Conservation (phyloP, 2,797 vertebrate species). For the Cuniculus paca region DNA sequence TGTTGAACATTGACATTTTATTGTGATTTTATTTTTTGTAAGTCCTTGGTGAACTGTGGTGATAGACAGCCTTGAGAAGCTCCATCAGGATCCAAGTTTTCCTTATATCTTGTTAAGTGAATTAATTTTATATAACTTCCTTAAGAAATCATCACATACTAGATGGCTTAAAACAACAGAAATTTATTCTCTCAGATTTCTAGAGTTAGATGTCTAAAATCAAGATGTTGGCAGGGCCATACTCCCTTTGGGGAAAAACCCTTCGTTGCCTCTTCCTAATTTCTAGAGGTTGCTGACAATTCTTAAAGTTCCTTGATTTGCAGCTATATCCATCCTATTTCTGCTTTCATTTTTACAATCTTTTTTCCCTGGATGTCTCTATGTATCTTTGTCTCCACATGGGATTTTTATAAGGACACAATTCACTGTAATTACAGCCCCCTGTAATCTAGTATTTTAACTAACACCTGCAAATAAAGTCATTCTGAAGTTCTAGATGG, state of each 20-base stretch:
- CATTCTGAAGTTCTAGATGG: conserved; percentile 7
- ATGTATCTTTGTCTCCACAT: neutral
- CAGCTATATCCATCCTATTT: neutral
- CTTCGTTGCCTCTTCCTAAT: neutral
- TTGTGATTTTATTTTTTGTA: neutral
- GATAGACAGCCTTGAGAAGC: neutral
- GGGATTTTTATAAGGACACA: neutral
- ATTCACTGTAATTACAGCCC: neutral
- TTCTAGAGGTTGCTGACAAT: neutral
- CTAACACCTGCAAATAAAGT: neutral
- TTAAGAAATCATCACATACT: neutral
- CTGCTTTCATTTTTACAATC: neutral
- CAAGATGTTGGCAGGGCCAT: neutral
- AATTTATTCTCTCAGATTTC: neutral
- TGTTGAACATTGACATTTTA: neutral
- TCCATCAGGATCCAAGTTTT: neutral
- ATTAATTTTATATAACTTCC: neutral
- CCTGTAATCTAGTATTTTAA: neutral
- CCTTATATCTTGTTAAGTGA: neutral
- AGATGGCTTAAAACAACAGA: neutral
- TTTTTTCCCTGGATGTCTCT: neutral
- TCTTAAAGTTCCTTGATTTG: neutral
- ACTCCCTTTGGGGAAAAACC: neutral
- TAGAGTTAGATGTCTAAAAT: neutral
- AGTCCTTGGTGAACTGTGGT: neutral